Conservation (phyloP, 2,797 vertebrate species). For the Zalophus californianus region DNA sequence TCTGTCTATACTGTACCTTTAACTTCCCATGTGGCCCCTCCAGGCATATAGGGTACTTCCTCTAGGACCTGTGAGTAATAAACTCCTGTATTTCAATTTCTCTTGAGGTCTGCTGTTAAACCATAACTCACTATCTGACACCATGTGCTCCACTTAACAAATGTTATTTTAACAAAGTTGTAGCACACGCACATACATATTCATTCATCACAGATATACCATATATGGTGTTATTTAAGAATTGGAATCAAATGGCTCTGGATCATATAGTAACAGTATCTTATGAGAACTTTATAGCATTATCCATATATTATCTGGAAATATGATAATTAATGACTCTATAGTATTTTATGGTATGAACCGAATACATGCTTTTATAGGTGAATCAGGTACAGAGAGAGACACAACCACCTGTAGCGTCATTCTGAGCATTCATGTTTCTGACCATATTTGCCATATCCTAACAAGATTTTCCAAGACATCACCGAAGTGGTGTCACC, state of each 20-base stretch:
- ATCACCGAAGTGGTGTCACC: fast-evolving
- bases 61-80: background rate
- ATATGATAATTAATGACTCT: background rate
- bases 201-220: background rate
- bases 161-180: background rate
- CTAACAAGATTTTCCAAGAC: background rate
- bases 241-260: background rate
- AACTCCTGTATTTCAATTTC: background rate
- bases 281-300: background rate
- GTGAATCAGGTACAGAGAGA: background rate
- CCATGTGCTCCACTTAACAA: background rate
- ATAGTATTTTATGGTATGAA: background rate
- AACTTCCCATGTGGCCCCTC: too few relatives aligned
- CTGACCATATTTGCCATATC: background rate
- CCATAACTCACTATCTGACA: background rate
- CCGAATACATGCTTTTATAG: background rate
- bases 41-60: background rate
- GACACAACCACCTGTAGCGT: background rate
- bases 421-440: background rate
- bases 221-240: background rate
- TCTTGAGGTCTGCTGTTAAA: background rate
- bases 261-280: background rate
- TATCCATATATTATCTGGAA: background rate
- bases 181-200: background rate
- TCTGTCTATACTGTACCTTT: background rate